Base-by-base conservation (phyloP, 2,888 invertebrate species). In the Teleogryllus oceanicus region DNA sequence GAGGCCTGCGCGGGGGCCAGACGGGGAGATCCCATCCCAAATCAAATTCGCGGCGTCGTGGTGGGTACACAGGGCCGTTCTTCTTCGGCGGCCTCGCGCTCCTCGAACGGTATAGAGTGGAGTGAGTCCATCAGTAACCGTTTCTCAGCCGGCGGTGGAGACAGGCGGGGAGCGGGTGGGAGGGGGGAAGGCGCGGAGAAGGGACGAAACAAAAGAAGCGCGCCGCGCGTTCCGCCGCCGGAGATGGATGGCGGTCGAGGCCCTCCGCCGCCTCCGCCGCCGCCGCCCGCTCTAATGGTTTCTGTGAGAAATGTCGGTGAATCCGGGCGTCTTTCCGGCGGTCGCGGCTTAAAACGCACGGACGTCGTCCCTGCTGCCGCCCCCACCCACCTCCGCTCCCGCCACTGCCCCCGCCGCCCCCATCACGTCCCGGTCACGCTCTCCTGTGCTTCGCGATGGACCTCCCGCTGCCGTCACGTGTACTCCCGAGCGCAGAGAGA, bases 71-170 rank as follows among this genome's bases (percentile, higher is more conserved):
- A 62, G n/a, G 37, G 16, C 62, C 62, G 62, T 62, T 11, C 16
- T 62, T 62, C 62, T 62, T 62, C 62, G 0, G 16, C 62, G 16
- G 62, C 62, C 62, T 62, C 62, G 5, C n/a, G n/a, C n/a, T n/a
- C 8, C 62, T 62, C 62, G 62, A 62, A 62, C 62, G 62, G 62
- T 62, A 62, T 62, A n/a, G 62, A 62, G 62, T 62, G 16, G 62
- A 62, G 62, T 62, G 62, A 62, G 62, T 62, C 62, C 62, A 62
- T 62, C 62, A 62, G 62, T 62, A 62, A 62, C 62, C 62, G 62
- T 62, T 62, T 62, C 62, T 62, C 62, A 62, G 62, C 62, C n/a
- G 16, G n/a, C 62, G 5, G 62, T n/a, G 62, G 8, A 62, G 62
- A 62, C 62, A 62, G 62, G 62, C 62, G 62, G n/a, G 62, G n/a